Base-by-base conservation (phyloP, 2,113 vertebrate species). In the Leptobrachium leishanense region DNA sequence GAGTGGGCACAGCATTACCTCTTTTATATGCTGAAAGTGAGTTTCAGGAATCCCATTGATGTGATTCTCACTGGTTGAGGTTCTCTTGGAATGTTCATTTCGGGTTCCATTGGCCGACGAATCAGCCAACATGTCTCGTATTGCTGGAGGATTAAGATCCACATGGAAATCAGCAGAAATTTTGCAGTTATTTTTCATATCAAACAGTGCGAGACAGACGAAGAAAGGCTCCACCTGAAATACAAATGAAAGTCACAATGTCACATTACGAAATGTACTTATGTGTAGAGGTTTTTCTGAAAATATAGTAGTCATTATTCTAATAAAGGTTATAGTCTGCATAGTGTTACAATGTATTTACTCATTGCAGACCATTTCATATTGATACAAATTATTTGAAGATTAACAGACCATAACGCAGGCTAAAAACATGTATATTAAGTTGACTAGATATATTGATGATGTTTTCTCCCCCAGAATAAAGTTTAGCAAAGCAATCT, bases 141-240 rank as follows among this genome's bases (percentile, higher is more conserved):
- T 94, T 6, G 88, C 89, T 0, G 88, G 83, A 0, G 95, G 92
- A 81, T 99, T 99, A 81, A 99, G 83, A 85, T 99, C 98, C 76
- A 98, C 86, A 0, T 99, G 97, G 88, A 99, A 98, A 87, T 99
- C 98, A 15, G 95, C 94, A 0, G 98, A 99, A 87, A 99, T 95
- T 89, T 99, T 99, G 86, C 96, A 97, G 66, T 94, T 96, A 85
- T 94, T 96, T 82, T 90, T 95, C 68, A 97, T 84, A 82, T 99
- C 96, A 4, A 98, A 99, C 71, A 99, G 90, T 0, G 97, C 95
- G 15, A 99, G 92, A 86, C 88, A 97, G 81, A 99, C 90, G 88
- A 99, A 99, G 88, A 99, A 99, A 0, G 97, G 98, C 74, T 99
- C 98, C 75, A 99, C 94, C 98, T 99, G 85, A n/a, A 81, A 85